Evolutionary conservation across 2,797 vertebrate genomes (phyloP).

Genomic region (Xiphophorus birchmanni): DNA sequence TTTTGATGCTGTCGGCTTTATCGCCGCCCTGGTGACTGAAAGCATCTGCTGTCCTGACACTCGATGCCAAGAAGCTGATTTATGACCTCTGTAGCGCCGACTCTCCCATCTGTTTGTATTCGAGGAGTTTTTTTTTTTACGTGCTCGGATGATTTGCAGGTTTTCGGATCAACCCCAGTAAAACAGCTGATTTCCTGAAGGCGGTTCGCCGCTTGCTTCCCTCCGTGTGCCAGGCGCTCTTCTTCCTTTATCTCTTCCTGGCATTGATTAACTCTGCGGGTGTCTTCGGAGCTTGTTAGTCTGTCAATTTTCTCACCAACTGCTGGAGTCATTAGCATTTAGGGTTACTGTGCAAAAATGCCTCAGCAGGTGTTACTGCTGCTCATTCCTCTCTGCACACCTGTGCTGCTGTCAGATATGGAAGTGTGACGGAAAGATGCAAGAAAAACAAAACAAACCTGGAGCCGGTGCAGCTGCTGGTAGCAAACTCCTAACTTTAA

Average conservation of each 20-base stretch:
- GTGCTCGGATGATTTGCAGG: constrained; percentile 15
- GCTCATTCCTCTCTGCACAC: constrained; percentile 37
- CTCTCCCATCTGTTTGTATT: constrained; percentile 28
- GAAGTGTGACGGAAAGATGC: constrained; percentile 12
- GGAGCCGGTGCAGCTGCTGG: constrained; percentile 1
- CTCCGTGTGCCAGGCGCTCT: constrained; percentile 34
- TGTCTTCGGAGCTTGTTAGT: constrained; percentile 60
- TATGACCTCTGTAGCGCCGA: constrained; percentile 37
- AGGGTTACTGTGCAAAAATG: constrained; percentile 29
- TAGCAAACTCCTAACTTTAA: not conserved
- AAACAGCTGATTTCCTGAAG: constrained; percentile 15
- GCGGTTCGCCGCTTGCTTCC: constrained; percentile 14
- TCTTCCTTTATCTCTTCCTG: constrained; percentile 31
- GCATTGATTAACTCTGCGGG: constrained; percentile 46
- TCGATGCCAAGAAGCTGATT: constrained; percentile 38
- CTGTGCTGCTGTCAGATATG: constrained; percentile 49
- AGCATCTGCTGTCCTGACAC: constrained; percentile 26
- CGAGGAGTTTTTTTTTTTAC: not conserved
- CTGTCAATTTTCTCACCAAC: constrained; percentile 46
- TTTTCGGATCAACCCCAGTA: constrained; percentile 24
- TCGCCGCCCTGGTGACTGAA: constrained; percentile 49
- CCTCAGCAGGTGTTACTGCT: constrained; percentile 52
- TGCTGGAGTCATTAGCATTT: constrained; percentile 50
- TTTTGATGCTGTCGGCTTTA: constrained; percentile 28
- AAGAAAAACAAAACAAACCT: not conserved